Evolutionary conservation across 2,888 invertebrate species (phyloP), one percentile per base, ranked within the genome.

Genomic region (Eupithecia inturbata): DNA sequence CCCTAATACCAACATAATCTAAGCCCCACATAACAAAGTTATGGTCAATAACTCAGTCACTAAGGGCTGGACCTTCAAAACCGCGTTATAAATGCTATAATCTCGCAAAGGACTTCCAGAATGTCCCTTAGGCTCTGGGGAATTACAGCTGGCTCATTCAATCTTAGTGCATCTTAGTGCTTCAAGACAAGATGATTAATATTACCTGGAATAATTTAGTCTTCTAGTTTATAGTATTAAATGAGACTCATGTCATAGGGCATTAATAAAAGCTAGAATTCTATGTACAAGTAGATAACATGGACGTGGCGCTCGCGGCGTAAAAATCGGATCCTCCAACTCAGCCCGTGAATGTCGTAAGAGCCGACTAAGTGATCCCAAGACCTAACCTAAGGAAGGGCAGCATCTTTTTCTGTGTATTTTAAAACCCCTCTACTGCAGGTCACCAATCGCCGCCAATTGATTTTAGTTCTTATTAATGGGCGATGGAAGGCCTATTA

Each of bases 81-180:
- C 57, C 57, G 57, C 74, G 68, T 71, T 69, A 71, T 74, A 74
- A 69, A 72, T 71, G 71, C 70, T 66, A 70, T 70, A 70, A 72
- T 70, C 67, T 75, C 67, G 70, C 72, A 67, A 75, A 49, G 53
- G 72, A 57, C 33, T 71, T 71, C 57, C 41, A 68, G 62, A 67
- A 72, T 72, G 71, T 69, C 71, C 68, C 64, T 64, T 49, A 36
- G 41, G 68, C 68, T 68, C 22, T 33, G 26, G 1, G 4, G 14
- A 16, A 12, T 33, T 45, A 74, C 63, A 71, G 71, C 63, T 49
- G 16, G 73, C n/a, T 67, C 57, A 57, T 57, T 57, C 57, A 3
- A 22, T 22, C 49, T 53, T 16, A 73, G n/a, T 49, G n/a, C 36
- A n/a, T 63, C n/a, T 62, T 33, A 62, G n/a, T 7, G 9, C 6